Evolutionary conservation across 2,797 vertebrate species (phyloP), one percentile per base, ranked within the genome.

Genomic region (Sebastes diaconus): DNA sequence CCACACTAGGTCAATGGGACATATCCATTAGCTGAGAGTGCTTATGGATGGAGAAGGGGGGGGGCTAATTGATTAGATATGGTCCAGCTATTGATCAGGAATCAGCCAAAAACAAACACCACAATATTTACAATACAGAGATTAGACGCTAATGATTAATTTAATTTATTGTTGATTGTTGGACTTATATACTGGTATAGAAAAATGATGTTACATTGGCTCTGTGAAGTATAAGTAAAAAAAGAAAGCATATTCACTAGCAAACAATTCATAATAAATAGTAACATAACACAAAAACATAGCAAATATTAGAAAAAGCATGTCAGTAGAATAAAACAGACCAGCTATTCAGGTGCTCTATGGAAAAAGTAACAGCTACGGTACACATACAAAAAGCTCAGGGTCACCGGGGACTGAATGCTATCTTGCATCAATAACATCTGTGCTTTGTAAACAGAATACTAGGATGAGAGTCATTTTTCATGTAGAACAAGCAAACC

Each of bases 191-290:
- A 87, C 50, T 74, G 79, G 70, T 72, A 79, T 90, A 92, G 84
- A 93, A 93, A 94, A 94, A 86, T 36, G 24, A 75, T 75, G 84
- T 91, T 92, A 90, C 34, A 30, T 57, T 60, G 75, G 63, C 87
- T 87, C 77, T 84, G 29, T 77, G 80, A 71, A 87, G 71, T 83
- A 73, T 87, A 86, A 87, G 87, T 86, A 88, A 83, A 85, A 88
- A 88, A 84, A 80, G 60, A 88, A 89, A 92, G 84, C 72, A 72
- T 87, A 73, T 79, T 91, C 83, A 92, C 92, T 94, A 92, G 85
- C 85, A 90, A 93, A 92, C 85, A 73, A 86, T 92, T 88, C 29
- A 90, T 91, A 95, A 95, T 94, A 95, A 95, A 95, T 93, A 94
- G 92, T 89, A 85, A 90, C 81, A 87, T 81, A 89, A 91, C 92